Evolutionary conservation across 2,888 invertebrate species (phyloP), one percentile per base, ranked within the genome.

Genomic region (Cybosia mesomella): DNA sequence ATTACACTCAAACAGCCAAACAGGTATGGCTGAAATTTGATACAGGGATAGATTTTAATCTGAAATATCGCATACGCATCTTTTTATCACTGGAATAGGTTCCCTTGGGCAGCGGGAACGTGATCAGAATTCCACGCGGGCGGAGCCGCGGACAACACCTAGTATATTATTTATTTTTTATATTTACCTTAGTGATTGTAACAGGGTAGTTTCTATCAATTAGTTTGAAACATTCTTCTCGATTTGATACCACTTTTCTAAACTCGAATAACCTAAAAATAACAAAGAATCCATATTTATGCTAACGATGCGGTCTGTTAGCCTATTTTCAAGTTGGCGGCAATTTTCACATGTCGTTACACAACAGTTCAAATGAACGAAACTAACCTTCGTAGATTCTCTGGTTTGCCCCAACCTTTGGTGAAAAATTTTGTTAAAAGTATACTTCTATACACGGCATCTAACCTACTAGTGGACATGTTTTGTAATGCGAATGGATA

Each of bases 371-470:
- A 32, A 55, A 61, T 67, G 70, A 66, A 63, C 58, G 71, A 58
- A 70, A 69, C 82, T 87, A 85, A 98, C 98, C 97, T 97, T 92
- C 97, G 96, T 69, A 99, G 95, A 90, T 98, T 97, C 84, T 98
- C 98, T 32, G 99, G 98, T 87, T 97, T 97, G 9, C 99, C 99
- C 99, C 99, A 99, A 83, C 99, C 99, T 95, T 98, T 98, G 1
- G 98, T 98, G 87, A 99, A 99, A 91, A 99, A 98, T 91, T 97
- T 98, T 1, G 98, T 97, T 68, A 98, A 95, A 68, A 99, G 95
- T 86, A 99, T 96, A 88, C 97, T 97, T 79, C 99, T 96, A 89
- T 98, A 99, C 65, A 98, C 95, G 72, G 97, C 96, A 89, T 98
- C 98, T 83, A 98, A 92, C 84, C 94, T 96, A 83, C 96, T 96